These are phyloP conservation scores for Salvelinus alpinus DNA, from an alignment of 2,113 vertebrate genomes.

Conservation along the genomic window DNA sequence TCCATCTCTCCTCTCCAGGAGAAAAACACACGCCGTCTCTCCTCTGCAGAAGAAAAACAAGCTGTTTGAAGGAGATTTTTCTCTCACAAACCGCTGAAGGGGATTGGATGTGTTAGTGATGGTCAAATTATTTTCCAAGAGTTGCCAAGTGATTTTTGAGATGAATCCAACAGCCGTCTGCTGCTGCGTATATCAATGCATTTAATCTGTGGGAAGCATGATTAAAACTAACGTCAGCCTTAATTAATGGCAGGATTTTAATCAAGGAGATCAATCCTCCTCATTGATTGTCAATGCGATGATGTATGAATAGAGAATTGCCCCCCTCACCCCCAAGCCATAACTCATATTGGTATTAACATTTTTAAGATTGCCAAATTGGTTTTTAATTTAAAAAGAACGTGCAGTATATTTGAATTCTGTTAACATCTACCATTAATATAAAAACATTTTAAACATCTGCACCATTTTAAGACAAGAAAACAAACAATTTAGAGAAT, in stretches of 20 bases:
- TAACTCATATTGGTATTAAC: too few species aligned
- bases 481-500: too few species aligned
- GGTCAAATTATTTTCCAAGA: too few species aligned
- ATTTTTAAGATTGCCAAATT: too few species aligned
- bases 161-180: too few species aligned
- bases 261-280: background rate
- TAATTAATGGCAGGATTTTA: background rate
- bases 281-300: background rate
- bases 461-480: too few species aligned
- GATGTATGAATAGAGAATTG: background rate
- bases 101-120: background rate
- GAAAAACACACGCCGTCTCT: background rate
- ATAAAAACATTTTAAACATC: too few species aligned
- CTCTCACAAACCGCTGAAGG: background rate
- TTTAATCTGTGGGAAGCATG: background rate
- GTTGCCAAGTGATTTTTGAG: too few species aligned
- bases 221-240: background rate
- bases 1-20: background rate
- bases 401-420: too few species aligned
- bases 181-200: background rate
- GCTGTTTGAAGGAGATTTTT: background rate
- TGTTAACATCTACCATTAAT: too few species aligned
- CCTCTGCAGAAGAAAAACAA: background rate
- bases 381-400: too few species aligned
- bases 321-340: background rate